Conservation (phyloP, 1,140 invertebrate species). For the Drosophila truncata region DNA sequence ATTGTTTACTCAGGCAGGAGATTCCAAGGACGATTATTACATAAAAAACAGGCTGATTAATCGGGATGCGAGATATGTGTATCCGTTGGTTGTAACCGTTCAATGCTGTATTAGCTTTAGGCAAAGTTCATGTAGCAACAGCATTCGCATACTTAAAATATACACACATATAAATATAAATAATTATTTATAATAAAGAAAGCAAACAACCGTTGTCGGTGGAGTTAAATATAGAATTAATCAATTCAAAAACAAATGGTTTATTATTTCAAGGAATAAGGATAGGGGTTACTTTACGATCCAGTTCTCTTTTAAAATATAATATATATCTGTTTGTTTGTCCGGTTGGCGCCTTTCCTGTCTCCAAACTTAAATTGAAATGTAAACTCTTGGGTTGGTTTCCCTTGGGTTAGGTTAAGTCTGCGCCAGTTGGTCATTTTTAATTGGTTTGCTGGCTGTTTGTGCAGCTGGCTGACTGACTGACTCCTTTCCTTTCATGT, state of each 20-base stretch:
- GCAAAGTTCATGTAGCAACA: conserved; percentile 54
- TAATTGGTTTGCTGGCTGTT: conserved; percentile 80
- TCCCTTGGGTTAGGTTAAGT: conserved; percentile 32
- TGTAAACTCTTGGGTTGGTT: conserved; percentile 5
- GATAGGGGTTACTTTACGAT: background rate
- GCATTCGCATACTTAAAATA: conserved; percentile 43
- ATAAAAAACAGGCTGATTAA: conserved; percentile 35
- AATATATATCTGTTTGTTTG: background rate
- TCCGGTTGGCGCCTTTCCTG: conserved; percentile 2
- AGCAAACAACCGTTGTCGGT: conserved; percentile 3
- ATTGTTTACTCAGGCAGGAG: conserved; percentile 55
- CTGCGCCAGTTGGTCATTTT: conserved; percentile 36
- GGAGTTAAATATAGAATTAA: conserved; percentile 17
- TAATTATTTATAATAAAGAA: conserved; percentile 46
- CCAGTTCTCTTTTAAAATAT: background rate
- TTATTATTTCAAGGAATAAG: background rate
- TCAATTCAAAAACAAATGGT: background rate
- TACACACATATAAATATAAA: conserved; percentile 24
- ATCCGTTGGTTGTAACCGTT: conserved; percentile 68
- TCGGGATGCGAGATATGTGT: conserved; percentile 9
- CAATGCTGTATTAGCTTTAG: conserved; percentile 63
- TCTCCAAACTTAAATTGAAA: conserved; percentile 12
- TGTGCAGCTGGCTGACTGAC: conserved; percentile 64
- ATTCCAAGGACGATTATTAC: conserved; percentile 48
- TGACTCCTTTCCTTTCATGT: conserved; percentile 28